These are phyloP conservation scores for Morus bassanus DNA, from an alignment of 2,797 vertebrate genomes.

Conservation along the genomic window DNA sequence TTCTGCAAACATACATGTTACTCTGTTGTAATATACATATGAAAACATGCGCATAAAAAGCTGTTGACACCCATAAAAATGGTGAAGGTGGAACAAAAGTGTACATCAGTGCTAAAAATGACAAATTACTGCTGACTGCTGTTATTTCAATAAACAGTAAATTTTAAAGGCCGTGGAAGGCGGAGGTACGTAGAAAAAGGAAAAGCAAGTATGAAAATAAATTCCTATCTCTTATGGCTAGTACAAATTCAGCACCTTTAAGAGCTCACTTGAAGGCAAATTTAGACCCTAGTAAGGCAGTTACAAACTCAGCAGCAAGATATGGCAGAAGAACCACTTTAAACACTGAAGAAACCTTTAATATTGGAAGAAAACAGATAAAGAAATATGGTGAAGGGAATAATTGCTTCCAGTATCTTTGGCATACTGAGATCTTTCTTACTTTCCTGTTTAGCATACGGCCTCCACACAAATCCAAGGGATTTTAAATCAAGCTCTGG, in stretches of 20 bases:
- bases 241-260: neutral
- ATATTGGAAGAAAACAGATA: neutral
- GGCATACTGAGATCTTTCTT: neutral
- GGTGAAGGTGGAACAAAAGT: neutral
- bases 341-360: neutral
- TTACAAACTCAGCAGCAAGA: neutral
- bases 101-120: neutral
- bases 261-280: neutral
- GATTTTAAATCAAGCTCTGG: slow-evolving; percentile 15
- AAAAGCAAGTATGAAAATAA: neutral
- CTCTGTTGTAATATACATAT: neutral
- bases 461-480: neutral
- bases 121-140: neutral
- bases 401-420: neutral
- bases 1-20: neutral
- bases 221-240: neutral
- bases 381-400: neutral
- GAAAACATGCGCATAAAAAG: neutral
- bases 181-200: neutral
- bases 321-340: neutral
- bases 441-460: neutral
- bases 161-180: neutral
- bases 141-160: neutral
- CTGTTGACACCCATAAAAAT: neutral
- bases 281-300: neutral